Conservation (phyloP, 2,888 invertebrate genomes). For the Psylliodes chrysocephalus region DNA sequence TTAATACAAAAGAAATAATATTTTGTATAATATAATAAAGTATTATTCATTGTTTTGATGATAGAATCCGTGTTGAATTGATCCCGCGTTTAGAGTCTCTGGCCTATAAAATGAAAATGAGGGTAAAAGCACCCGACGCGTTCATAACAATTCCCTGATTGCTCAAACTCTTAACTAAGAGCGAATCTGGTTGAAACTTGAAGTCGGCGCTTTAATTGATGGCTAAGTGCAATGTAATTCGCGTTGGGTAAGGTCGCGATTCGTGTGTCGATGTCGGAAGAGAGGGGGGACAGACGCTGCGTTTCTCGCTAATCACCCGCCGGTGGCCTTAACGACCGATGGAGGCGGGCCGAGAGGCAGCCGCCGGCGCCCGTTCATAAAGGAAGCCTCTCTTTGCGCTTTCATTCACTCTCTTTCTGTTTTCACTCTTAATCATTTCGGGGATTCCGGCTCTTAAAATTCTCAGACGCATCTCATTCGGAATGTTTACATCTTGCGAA, state of each 20-base stretch:
- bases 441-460: background rate
- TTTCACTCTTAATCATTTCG: constrained; percentile 10
- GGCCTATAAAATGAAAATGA: background rate
- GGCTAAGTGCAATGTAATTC: constrained; percentile 53
- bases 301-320: constrained; percentile 50
- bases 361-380: constrained; percentile 21
- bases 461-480: background rate
- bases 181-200: constrained; percentile 21
- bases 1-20: no score
- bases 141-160: constrained; percentile 21
- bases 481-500: background rate
- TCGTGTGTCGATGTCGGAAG: constrained; percentile 24
- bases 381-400: constrained; percentile 13
- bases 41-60: no score
- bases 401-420: constrained; percentile 18
- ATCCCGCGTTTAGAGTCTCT: background rate
- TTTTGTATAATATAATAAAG: no score
- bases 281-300: constrained; percentile 37
- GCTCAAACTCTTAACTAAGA: constrained; percentile 23
- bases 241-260: constrained; percentile 57
- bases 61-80: no score
- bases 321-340: constrained; percentile 51
- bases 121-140: background rate
- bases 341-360: constrained; percentile 42
- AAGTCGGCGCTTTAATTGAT: constrained; percentile 51